phyloP scores from a whole-genome alignment of 2,113 vertebrate species.

The Xyliphius kryptos region DNA sequence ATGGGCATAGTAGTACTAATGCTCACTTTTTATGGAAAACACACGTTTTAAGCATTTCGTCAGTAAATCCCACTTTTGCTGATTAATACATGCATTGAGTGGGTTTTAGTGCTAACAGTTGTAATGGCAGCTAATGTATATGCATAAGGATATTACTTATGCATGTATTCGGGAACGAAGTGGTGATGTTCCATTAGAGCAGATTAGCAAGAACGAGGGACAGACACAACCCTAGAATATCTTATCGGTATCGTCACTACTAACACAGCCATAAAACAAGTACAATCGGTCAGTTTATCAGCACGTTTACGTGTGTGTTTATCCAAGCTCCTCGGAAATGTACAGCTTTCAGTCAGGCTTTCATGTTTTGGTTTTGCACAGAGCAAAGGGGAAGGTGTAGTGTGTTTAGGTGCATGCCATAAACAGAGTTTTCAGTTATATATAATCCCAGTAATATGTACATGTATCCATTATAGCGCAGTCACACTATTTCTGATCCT shows the following conservation, averaged over 20 bases:
- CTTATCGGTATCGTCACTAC: slow-evolving; percentile 12
- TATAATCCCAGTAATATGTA: too few species aligned
- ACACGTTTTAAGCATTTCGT: slow-evolving; percentile 12
- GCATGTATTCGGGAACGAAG: slow-evolving; percentile 35
- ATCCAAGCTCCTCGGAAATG: too few species aligned
- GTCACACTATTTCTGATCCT: too few species aligned
- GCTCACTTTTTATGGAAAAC: slow-evolving; percentile 32
- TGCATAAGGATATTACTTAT: slow-evolving; percentile 37
- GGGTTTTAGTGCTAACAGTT: slow-evolving; percentile 14
- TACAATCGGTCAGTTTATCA: too few species aligned
- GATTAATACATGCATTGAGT: slow-evolving; percentile 32
- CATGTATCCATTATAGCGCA: too few species aligned
- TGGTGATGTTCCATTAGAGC: slow-evolving; percentile 35
- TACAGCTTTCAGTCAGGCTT: too few species aligned
- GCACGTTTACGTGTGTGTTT: too few species aligned
- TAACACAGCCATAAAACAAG: too few species aligned
- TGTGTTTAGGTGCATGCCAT: too few species aligned
- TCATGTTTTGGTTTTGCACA: too few species aligned
- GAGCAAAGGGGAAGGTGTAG: too few species aligned
- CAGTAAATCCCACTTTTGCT: slow-evolving; percentile 15
- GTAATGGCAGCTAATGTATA: slow-evolving; percentile 31
- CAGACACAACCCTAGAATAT: neutral
- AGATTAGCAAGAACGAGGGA: slow-evolving; percentile 33
- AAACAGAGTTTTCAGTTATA: too few species aligned
- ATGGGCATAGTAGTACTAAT: slow-evolving; percentile 26